These are phyloP conservation scores for Lycopodina hypogea DNA, from an alignment of 37 sponge, comb jelly and placozoan species.

Conservation along the genomic window DNA sequence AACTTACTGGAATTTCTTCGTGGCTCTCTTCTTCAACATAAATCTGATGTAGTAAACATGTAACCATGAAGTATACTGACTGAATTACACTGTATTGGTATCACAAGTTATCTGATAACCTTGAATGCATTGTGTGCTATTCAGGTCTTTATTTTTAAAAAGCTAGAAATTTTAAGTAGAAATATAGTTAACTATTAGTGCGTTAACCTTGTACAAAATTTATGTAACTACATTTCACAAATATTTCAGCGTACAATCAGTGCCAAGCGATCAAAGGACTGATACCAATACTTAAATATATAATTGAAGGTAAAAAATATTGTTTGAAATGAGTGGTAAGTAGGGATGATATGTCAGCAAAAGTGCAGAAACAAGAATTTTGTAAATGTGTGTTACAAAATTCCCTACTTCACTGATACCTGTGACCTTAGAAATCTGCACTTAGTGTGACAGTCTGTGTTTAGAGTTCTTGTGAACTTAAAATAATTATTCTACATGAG, in stretches of 20 bases:
- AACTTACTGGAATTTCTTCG: constrained; percentile 86
- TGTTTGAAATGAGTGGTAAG: no score
- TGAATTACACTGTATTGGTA: not conserved
- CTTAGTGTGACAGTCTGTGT: no score
- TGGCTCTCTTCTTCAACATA: constrained; percentile 54
- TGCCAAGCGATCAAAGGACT: constrained; percentile 25
- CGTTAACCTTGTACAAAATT: not conserved
- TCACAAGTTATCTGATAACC: constrained; percentile 1
- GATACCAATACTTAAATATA: constrained; percentile 59
- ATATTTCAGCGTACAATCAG: not conserved
- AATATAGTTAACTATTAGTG: constrained; percentile 34
- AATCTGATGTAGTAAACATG: constrained; percentile 18
- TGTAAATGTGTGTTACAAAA: no score
- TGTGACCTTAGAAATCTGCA: no score
- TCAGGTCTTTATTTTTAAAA: constrained; percentile 6
- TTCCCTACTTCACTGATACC: no score
- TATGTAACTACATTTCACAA: no score
- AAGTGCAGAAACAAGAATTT: no score
- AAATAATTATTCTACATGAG: no score
- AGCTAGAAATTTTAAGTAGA: constrained; percentile 15
- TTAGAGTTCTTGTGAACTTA: no score
- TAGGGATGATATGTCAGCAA: no score
- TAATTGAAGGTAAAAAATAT: no score
- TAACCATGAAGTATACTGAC: not conserved
- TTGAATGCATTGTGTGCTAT: constrained; percentile 4